phyloP scores from a whole-genome alignment of 1,140 invertebrate genomes.

The Drosophila ohnishii region DNA sequence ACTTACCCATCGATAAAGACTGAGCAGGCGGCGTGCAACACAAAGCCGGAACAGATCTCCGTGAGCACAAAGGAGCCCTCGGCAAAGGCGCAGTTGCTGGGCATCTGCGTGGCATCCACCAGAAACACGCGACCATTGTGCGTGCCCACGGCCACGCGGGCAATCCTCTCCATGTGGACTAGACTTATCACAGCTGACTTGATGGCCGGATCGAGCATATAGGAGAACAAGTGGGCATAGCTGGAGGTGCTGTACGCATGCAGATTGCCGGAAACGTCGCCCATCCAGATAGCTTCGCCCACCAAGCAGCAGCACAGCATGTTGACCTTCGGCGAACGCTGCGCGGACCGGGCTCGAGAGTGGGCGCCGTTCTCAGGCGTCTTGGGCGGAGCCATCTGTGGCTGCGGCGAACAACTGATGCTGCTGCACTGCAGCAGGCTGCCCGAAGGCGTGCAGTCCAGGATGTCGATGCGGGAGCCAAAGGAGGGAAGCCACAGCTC shows the following conservation, averaged over 20 bases:
- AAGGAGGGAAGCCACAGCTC: conserved; percentile 89
- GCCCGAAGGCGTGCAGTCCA: conserved; percentile 85
- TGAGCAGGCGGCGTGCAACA: conserved; percentile 86
- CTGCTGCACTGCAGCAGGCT: conserved; percentile 69
- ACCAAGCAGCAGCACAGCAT: conserved; percentile 86
- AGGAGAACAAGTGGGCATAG: conserved; percentile 85
- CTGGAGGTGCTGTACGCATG: conserved; percentile 88
- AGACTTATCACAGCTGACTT: conserved; percentile 86
- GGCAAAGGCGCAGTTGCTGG: conserved; percentile 86
- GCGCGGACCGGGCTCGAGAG: conserved; percentile 58
- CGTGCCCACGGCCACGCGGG: conserved; percentile 89
- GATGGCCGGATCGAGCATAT: conserved; percentile 84
- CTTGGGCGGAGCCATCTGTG: conserved; percentile 55
- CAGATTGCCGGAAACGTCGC: conserved; percentile 91
- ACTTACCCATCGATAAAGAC: conserved; percentile 83
- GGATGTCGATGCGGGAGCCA: conserved; percentile 88
- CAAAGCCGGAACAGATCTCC: conserved; percentile 88
- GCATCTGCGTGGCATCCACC: conserved; percentile 86
- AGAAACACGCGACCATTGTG: conserved; percentile 90
- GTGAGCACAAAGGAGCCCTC: conserved; percentile 90
- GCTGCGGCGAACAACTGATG: conserved; percentile 67
- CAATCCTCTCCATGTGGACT: conserved; percentile 86
- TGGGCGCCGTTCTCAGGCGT: conserved; percentile 52
- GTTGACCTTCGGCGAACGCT: conserved; percentile 70
- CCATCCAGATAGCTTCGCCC: conserved; percentile 90